Evolutionary conservation across 2,888 invertebrate genomes (phyloP).

Genomic region (Uloborus plumipes): DNA sequence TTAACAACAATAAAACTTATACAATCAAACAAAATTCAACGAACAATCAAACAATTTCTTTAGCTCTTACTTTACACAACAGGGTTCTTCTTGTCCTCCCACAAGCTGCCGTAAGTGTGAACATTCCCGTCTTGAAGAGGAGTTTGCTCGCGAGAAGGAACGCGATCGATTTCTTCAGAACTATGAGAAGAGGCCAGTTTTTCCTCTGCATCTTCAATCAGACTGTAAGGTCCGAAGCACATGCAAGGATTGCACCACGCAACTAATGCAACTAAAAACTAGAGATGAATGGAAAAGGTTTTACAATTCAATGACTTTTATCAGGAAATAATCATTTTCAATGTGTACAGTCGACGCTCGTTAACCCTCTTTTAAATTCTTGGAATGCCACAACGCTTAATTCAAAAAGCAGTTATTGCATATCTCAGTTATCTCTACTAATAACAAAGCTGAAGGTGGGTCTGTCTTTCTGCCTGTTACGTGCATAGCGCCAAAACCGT

Average conservation of each 20-base stretch:
- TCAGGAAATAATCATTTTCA: too few species aligned
- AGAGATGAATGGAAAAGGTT: not conserved
- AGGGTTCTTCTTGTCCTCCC: constrained; percentile 53
- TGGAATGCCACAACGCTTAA: too few species aligned
- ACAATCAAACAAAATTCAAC: too few species aligned
- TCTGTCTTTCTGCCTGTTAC: too few species aligned
- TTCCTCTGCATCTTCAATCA: constrained; percentile 52
- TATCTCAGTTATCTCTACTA: too few species aligned
- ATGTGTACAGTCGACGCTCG: not conserved
- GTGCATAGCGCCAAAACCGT: too few species aligned
- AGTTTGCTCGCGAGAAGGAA: constrained; percentile 49
- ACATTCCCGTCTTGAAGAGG: constrained; percentile 48
- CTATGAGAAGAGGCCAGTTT: constrained; percentile 26
- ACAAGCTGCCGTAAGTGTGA: constrained; percentile 61
- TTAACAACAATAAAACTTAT: not conserved
- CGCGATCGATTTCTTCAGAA: constrained; percentile 47
- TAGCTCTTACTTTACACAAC: constrained; percentile 36
- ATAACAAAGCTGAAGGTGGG: too few species aligned
- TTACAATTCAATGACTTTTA: not conserved
- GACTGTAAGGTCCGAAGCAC: constrained; percentile 49
- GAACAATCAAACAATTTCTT: not conserved
- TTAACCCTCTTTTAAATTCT: too few species aligned
- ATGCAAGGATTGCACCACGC: constrained; percentile 54
- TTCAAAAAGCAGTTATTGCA: too few species aligned
- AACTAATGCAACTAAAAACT: constrained; percentile 51